phyloP scores from a whole-genome alignment of 2,797 vertebrate genomes.

The Australoheros facetus region DNA sequence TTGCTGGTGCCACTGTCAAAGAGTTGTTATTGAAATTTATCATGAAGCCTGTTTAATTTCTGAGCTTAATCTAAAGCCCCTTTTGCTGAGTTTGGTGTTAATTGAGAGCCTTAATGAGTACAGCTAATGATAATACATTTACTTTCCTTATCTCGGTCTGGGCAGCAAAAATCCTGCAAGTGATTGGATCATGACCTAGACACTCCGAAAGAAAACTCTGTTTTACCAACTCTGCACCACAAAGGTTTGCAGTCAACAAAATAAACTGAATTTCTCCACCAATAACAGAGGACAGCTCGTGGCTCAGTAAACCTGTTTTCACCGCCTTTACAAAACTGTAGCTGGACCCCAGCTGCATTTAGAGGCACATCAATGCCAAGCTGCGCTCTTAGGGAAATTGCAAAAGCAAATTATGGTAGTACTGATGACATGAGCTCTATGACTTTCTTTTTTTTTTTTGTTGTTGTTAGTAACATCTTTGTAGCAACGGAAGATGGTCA shows the following conservation, averaged over 20 bases:
- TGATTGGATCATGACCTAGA: constrained; percentile 47
- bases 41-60: constrained; percentile 22
- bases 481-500: constrained; percentile 35
- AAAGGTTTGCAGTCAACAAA: constrained; percentile 25
- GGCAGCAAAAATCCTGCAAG: constrained; percentile 3
- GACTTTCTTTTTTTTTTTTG: not conserved
- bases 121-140: constrained; percentile 27
- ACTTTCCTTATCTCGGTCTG: constrained; percentile 18
- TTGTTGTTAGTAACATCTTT: not conserved
- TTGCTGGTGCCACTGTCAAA: constrained; percentile 49
- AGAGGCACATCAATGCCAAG: constrained; percentile 49
- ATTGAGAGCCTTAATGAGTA: constrained; percentile 9
- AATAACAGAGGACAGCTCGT: not conserved
- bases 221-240: constrained; percentile 28
- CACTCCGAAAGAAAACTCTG: constrained; percentile 21
- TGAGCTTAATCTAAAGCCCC: constrained; percentile 23
- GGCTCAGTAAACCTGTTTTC: constrained; percentile 14
- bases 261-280: constrained; percentile 8
- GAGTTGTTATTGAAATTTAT: constrained; percentile 22
- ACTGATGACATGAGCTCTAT: constrained; percentile 44
- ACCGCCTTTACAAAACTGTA: constrained; percentile 18
- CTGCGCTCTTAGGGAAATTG: constrained; percentile 38
- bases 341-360: constrained; percentile 42
- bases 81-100: constrained; percentile 3
- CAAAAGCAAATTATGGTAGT: constrained; percentile 42